Evolutionary conservation across 2,888 invertebrate genomes (phyloP), one percentile per base, ranked within the genome.

Genomic region (Erebia palarica): DNA sequence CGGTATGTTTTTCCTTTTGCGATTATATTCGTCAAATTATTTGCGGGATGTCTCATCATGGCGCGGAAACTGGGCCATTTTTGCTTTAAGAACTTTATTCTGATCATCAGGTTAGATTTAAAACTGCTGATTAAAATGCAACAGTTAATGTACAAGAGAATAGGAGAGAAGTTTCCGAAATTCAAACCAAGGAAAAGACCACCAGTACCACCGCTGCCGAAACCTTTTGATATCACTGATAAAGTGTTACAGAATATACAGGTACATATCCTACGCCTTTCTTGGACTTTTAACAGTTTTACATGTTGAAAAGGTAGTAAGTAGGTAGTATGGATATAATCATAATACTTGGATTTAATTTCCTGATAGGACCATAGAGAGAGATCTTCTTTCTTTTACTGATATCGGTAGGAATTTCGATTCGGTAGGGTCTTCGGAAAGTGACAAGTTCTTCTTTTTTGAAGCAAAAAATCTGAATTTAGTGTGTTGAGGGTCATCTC

Each of bases 71-170:
- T 36, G 36, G 36, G 36, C 5, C 7, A 36, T 36, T 36, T 36
- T 36, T 36, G 36, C 36, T 36, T 36, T 36, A 36, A 11, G 44
- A n/a, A 51, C n/a, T 51, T 61, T 61, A 61, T 49, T 64, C n/a
- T 27, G 14, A 14, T n/a, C 21, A 5, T 51, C 27, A 82, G 81
- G 63, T 67, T 84, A 27, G 85, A 86, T 27, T 67, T 86, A 0
- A 84, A 85, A 64, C 72, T 87, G 0, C 75, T 87, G 0, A 80
- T 83, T 7, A 77, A 81, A 65, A 76, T 76, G 14, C 87, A 87
- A 0, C 79, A 84, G 65, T 0, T 60, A 0, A 80, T 81, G 75
- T 86, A 75, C 72, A 79, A 81, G 21, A 63, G 65, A 0, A 63
- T 82, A 0, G 82, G 77, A 0, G 75, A 66, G 80, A 79, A 81